phyloP scores from a whole-genome alignment of 2,113 vertebrate genomes.

The Philantomba maxwellii region DNA sequence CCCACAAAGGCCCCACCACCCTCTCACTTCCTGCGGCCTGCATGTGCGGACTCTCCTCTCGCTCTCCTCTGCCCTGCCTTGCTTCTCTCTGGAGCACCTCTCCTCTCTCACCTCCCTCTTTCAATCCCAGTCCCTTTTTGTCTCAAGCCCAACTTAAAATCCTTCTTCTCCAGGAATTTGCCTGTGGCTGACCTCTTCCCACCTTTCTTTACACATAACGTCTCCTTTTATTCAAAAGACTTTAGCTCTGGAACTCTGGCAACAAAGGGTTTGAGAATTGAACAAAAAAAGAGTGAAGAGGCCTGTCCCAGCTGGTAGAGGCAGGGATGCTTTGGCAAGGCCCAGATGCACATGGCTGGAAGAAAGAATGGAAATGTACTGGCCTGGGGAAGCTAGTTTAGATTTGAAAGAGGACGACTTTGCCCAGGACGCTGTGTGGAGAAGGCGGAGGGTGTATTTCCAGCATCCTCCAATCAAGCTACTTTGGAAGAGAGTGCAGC shows the following conservation, averaged over 20 bases:
- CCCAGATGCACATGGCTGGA: neutral
- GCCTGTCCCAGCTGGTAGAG: neutral
- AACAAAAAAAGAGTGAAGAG: neutral
- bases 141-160: neutral
- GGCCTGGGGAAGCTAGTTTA: neutral
- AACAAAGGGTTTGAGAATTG: neutral
- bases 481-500: neutral
- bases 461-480: neutral
- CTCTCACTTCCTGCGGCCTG: neutral
- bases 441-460: neutral
- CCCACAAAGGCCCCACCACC: neutral
- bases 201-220: neutral
- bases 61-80: neutral
- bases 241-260: neutral
- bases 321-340: neutral
- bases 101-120: neutral
- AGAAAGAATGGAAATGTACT: neutral
- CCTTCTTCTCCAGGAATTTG: neutral
- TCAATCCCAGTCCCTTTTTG: neutral
- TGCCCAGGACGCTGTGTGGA: neutral
- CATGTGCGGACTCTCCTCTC: rapidly evolving
- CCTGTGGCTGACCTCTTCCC: neutral
- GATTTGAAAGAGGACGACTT: neutral
- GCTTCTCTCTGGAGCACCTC: neutral
- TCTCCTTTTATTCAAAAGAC: neutral